These are phyloP conservation scores for Cossypha heuglini DNA, from an alignment of 2,797 vertebrate genomes.

Conservation along the genomic window DNA sequence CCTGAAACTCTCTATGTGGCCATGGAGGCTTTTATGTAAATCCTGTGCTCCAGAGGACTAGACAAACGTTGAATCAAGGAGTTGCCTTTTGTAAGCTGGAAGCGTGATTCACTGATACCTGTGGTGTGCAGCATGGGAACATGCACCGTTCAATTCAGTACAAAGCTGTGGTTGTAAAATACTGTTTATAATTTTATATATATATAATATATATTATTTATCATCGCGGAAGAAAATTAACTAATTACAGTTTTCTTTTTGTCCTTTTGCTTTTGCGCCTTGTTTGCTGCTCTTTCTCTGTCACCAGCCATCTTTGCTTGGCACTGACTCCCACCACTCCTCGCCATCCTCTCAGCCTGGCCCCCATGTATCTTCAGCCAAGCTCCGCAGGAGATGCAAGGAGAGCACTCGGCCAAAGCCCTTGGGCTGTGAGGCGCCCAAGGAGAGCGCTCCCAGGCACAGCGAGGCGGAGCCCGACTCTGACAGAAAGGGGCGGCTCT, in stretches of 20 bases:
- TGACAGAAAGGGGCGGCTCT: constrained; percentile 76
- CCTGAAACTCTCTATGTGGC: background rate
- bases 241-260: constrained; percentile 92
- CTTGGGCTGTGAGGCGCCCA: constrained; percentile 71
- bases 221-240: constrained; percentile 76
- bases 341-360: constrained; percentile 79
- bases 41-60: background rate
- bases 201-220: constrained; percentile 20
- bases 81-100: background rate
- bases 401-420: constrained; percentile 76
- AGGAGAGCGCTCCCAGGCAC: constrained; percentile 53
- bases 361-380: constrained; percentile 80
- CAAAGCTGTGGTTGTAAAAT: constrained; percentile 58
- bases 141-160: background rate
- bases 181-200: constrained; percentile 63
- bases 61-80: background rate
- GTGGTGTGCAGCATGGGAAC: constrained; percentile 4
- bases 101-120: background rate
- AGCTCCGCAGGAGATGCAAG: constrained; percentile 88
- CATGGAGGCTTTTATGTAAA: background rate
- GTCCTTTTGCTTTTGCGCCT: constrained; percentile 84
- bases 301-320: constrained; percentile 81
- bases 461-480: constrained; percentile 76
- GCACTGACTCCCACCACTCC: constrained; percentile 77
- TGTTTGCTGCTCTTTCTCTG: constrained; percentile 72